phyloP scores from a whole-genome alignment of 2,113 vertebrate species.

The Halcyon malimbica region DNA sequence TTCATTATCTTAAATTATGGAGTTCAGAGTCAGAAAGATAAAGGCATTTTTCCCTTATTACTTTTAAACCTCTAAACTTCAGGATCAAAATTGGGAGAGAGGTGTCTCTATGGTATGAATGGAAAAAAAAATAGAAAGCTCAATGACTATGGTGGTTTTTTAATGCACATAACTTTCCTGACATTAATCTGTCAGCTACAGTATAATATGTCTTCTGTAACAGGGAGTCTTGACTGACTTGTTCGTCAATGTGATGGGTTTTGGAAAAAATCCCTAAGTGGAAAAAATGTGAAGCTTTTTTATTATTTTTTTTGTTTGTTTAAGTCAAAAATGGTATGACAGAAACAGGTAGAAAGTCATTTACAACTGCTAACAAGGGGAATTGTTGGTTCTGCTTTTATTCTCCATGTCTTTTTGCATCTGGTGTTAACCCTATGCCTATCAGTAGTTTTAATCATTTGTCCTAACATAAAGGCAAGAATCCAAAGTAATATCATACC shows the following conservation, averaged over 20 bases:
- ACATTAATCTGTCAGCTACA: not conserved
- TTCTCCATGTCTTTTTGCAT: not conserved
- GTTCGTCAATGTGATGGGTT: not conserved
- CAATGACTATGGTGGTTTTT: not conserved
- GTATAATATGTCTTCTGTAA: not conserved
- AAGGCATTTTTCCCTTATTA: not conserved
- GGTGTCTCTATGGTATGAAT: not conserved
- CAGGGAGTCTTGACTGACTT: not conserved
- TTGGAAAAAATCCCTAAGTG: not conserved
- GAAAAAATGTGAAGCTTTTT: not conserved
- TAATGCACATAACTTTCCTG: not conserved
- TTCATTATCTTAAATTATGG: slow-evolving; percentile 4
- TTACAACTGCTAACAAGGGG: not conserved
- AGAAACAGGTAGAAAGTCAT: not conserved
- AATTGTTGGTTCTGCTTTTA: not conserved
- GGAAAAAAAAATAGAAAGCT: not conserved
- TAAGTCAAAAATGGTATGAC: not conserved
- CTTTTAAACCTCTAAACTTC: not conserved
- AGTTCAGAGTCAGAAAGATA: not conserved
- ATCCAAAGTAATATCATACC: not conserved
- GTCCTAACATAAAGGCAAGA: not conserved
- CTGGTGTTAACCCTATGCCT: not conserved
- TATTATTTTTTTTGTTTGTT: not conserved
- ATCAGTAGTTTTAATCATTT: not conserved
- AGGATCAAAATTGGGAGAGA: not conserved